Base-by-base conservation (phyloP, 37 sponge, comb jelly and placozoan genomes). In the Geodia barretti region DNA sequence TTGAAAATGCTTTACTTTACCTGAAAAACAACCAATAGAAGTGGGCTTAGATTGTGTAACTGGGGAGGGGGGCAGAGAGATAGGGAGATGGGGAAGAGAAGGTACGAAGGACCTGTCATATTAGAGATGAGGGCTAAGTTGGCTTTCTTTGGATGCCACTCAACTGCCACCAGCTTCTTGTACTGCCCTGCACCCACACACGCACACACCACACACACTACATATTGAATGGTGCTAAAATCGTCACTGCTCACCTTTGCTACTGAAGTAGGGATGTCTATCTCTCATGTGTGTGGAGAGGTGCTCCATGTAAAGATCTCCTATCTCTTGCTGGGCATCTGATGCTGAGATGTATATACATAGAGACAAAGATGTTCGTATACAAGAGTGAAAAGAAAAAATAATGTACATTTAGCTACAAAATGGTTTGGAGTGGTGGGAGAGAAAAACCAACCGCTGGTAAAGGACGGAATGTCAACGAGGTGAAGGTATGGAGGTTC, bases 401-500 rank as follows among this genome's bases (percentile, higher is more conserved):
- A n/a, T n/a, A n/a, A n/a, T n/a, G n/a, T n/a, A n/a, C n/a, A n/a
- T n/a, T n/a, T n/a, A n/a, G n/a, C n/a, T n/a, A n/a, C n/a, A n/a
- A n/a, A n/a, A n/a, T n/a, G n/a, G n/a, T n/a, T n/a, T n/a, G n/a
- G n/a, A n/a, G n/a, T n/a, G 33, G 32, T n/a, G 39, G 23, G 84
- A 1, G 67, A 26, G 60, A 32, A 29, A 24, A 21, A 26, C 83
- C 77, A 69, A 88, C 88, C 71, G 34, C 76, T 40, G 21, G 76
- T 59, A 20, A 47, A 47, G 43, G 40, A 80, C 19, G 92, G 92
- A 23, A 92, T 70, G 40, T 87, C 78, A 19, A 87, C 75, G 35
- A 92, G 72, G 31, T 71, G 74, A 11, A 92, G 85, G 71, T 70
- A 88, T 1, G 92, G 92, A 25, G 82, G 17, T 66, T 84, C 88